Evolutionary conservation across 2,888 invertebrate species (phyloP), one percentile per base, ranked within the genome.

Genomic region (Acrobasis suavella): DNA sequence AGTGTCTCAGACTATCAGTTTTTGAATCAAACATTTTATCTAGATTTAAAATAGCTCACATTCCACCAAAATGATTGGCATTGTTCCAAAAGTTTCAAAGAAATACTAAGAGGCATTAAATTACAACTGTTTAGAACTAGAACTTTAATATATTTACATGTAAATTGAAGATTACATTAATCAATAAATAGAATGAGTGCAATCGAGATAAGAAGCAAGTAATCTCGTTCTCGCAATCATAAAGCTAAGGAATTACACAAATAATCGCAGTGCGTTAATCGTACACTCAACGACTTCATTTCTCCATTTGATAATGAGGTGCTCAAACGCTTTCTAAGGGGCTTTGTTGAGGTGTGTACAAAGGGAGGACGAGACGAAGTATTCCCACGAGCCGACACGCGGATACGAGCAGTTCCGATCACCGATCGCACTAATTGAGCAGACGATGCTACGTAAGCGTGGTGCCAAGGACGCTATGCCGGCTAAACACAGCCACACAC

Each of bases 341-440:
- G 50, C 55, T 56, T 62, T 62, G 66, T 65, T 64, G 65, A 69
- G 66, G 76, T 73, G 75, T 72, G 72, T 72, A 76, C 74, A 81
- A 80, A 81, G 78, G 81, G 82, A 80, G 80, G 74, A 76, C 74
- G 72, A 72, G 69, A 64, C 74, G 74, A 80, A 80, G 78, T 74
- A 84, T 89, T 89, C 88, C 87, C 88, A 89, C 88, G 75, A 71
- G 75, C 83, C 80, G 76, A 71, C 76, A 80, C 82, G 82, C 83
- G 78, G 84, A 86, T 86, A 85, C 85, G 83, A 79, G 72, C 83
- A 81, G 90, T 90, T 89, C 89, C 89, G 83, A 89, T 86, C 89
- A 80, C 86, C 85, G 89, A 83, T 76, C 82, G 80, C 85, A 75
- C 87, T 90, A 90, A 91, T 91, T 89, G 88, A 82, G 74, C 75